These are phyloP conservation scores for Elgaria multicarinata DNA, from an alignment of 2,113 vertebrate genomes.

Conservation along the genomic window DNA sequence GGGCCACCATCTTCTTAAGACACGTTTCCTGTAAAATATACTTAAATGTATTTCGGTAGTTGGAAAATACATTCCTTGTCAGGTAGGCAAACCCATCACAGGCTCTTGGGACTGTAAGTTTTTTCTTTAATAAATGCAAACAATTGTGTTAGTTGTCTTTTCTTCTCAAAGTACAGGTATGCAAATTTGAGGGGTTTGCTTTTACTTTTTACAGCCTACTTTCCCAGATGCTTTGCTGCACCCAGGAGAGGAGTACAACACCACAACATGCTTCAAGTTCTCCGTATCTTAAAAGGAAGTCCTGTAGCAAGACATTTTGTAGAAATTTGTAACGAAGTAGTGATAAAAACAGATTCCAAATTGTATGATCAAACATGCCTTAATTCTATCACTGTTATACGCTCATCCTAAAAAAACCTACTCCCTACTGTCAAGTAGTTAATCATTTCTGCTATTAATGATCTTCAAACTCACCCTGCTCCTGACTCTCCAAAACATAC, in stretches of 20 bases:
- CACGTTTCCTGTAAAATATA: background rate
- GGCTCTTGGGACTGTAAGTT: background rate
- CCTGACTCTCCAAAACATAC: background rate
- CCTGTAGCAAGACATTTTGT: background rate
- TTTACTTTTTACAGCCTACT: constrained; percentile 74
- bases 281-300: constrained; percentile 59
- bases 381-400: background rate
- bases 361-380: background rate
- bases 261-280: constrained; percentile 86
- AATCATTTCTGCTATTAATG: background rate
- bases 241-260: constrained; percentile 85
- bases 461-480: background rate
- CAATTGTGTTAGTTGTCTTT: background rate
- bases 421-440: no score
- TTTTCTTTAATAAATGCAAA: background rate
- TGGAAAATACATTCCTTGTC: background rate
- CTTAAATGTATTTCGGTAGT: background rate
- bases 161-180: rapidly evolving
- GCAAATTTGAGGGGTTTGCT: background rate
- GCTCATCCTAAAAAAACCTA: background rate
- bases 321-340: background rate
- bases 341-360: rapidly evolving
- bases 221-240: constrained; percentile 86
- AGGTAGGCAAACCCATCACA: background rate
- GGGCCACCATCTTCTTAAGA: background rate